Conservation (phyloP, 2,113 vertebrate species). For the Lucifuga dentata region DNA sequence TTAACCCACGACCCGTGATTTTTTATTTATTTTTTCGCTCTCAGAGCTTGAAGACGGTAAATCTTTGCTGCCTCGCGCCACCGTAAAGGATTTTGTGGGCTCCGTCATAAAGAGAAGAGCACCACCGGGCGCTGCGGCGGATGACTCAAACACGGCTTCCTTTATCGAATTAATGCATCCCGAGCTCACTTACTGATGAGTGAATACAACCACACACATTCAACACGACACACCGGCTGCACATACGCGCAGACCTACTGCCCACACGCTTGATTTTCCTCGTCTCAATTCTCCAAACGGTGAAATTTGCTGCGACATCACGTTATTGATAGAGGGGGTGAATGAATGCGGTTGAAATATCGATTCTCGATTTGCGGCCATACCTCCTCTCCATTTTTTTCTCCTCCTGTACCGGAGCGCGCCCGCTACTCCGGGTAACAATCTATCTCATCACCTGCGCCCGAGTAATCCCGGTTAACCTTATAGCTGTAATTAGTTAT, state of each 20-base stretch:
- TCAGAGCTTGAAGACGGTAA: neutral
- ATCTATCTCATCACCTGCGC: constrained; percentile 46
- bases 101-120: constrained; percentile 62
- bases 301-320: constrained; percentile 47
- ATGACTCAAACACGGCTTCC: constrained; percentile 72
- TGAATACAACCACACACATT: constrained; percentile 10
- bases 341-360: constrained; percentile 81
- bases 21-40: neutral
- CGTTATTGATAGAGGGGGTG: constrained; percentile 72
- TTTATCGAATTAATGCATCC: constrained; percentile 70
- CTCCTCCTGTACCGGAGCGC: constrained; percentile 13
- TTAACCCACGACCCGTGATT: neutral
- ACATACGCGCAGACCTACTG: neutral
- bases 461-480: constrained; percentile 2
- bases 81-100: constrained; percentile 26
- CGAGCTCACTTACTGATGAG: neutral
- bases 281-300: constrained; percentile 2
- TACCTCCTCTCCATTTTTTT: constrained; percentile 63
- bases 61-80: constrained; percentile 18
- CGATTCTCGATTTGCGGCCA: constrained; percentile 78
- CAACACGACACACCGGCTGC: constrained; percentile 4
- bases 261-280: constrained; percentile 10
- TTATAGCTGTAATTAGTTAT: neutral
- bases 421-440: constrained; percentile 29
- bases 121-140: constrained; percentile 68